Conservation (phyloP, 2,113 vertebrate genomes). For the Esox niger region DNA sequence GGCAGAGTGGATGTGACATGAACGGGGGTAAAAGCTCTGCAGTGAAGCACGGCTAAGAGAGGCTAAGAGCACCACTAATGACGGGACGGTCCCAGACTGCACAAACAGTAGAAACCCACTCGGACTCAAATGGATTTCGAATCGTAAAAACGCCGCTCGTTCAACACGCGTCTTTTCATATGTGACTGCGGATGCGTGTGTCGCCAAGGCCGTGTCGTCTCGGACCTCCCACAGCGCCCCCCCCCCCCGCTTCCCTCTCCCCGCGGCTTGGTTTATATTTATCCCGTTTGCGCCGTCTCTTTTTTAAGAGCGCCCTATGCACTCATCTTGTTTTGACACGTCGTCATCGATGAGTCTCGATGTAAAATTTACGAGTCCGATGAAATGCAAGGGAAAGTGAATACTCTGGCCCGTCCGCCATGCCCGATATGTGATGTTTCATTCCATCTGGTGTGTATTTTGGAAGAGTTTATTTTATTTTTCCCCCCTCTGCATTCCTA, state of each 20-base stretch:
- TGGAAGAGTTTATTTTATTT: too few relatives aligned
- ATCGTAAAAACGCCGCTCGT: constrained; percentile 55
- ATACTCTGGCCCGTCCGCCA: constrained; percentile 34
- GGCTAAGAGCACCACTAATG: constrained; percentile 42
- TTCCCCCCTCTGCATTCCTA: too few relatives aligned
- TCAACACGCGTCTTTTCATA: constrained; percentile 39
- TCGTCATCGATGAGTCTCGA: constrained; percentile 49
- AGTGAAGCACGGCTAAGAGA: constrained; percentile 30
- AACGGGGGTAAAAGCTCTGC: constrained; percentile 55
- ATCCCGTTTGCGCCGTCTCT: constrained; percentile 57
- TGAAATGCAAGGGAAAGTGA: constrained; percentile 61
- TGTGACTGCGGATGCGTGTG: constrained; percentile 28
- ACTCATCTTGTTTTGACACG: constrained; percentile 37
- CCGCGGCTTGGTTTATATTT: constrained; percentile 67
- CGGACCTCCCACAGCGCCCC: constrained; percentile 1
- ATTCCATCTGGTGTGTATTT: constrained; percentile 42
- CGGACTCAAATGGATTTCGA: constrained; percentile 60
- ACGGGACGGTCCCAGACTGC: background rate
- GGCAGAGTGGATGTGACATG: constrained; percentile 42
- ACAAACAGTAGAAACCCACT: constrained; percentile 38
- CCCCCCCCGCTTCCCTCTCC: background rate
- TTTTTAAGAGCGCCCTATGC: constrained; percentile 47
- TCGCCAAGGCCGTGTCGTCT: background rate
- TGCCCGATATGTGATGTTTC: constrained; percentile 49
- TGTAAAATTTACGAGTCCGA: constrained; percentile 73